Evolutionary conservation across 2,113 vertebrate species (phyloP).

Genomic region (Gallinago undulata): DNA sequence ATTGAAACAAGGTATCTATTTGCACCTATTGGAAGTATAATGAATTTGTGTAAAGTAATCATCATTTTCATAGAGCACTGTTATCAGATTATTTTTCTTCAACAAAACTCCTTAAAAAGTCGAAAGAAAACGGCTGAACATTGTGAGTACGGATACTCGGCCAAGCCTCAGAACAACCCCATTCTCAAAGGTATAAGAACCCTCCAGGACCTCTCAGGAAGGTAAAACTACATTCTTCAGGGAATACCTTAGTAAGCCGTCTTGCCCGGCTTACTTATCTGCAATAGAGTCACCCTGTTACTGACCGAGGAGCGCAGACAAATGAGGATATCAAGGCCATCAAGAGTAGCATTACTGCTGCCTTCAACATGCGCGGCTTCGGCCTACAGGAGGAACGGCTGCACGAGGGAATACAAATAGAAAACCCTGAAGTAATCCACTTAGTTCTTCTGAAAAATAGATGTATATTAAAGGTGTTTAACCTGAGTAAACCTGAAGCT

Average conservation of each 20-base stretch:
- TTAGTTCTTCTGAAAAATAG: background rate
- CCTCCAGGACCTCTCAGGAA: background rate
- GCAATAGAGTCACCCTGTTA: background rate
- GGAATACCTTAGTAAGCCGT: background rate
- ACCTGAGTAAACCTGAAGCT: background rate
- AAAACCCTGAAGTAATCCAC: background rate
- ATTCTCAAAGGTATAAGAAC: background rate
- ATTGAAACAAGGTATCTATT: background rate
- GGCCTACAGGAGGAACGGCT: background rate
- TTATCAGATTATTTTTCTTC: background rate
- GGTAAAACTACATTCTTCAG: background rate
- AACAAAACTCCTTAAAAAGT: background rate
- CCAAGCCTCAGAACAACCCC: background rate
- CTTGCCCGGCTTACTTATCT: background rate
- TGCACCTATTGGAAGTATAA: background rate
- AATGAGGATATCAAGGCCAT: background rate
- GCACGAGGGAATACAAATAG: background rate
- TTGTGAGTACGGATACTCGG: rapidly evolving
- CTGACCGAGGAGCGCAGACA: background rate
- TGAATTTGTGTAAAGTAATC: background rate
- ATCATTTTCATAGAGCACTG: background rate
- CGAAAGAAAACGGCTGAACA: background rate
- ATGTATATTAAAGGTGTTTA: background rate
- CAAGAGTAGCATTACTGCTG: background rate
- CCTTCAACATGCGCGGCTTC: rapidly evolving